Evolutionary conservation across 2,797 vertebrate genomes (phyloP).

Genomic region (Octomys mimax): DNA sequence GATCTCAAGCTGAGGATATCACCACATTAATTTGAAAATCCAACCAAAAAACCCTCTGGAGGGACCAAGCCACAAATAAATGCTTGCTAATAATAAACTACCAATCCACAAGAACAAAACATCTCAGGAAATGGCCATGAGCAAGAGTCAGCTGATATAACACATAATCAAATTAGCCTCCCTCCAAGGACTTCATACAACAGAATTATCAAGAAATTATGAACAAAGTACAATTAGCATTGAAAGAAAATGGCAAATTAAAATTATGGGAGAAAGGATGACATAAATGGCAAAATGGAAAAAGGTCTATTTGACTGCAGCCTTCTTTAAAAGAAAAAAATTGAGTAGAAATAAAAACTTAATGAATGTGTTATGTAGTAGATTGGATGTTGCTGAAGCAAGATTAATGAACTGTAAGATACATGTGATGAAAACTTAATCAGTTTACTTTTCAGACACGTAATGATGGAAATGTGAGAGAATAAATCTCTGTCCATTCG

Average conservation of each 20-base stretch:
- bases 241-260: neutral
- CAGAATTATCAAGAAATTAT: slow-evolving; percentile 28
- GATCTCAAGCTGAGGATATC: neutral
- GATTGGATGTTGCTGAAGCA: neutral
- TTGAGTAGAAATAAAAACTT: neutral
- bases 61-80: slow-evolving; percentile 12
- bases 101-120: neutral
- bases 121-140: slow-evolving; percentile 8
- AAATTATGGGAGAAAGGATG: neutral
- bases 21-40: neutral
- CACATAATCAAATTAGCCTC: slow-evolving; percentile 1
- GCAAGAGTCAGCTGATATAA: neutral
- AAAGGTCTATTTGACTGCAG: slow-evolving; percentile 15
- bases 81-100: slow-evolving; percentile 46
- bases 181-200: slow-evolving; percentile 31
- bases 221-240: slow-evolving; percentile 17
- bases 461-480: neutral
- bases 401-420: slow-evolving; percentile 43
- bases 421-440: neutral
- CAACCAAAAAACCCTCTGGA: slow-evolving; percentile 12
- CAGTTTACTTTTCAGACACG: slow-evolving; percentile 24
- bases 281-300: neutral
- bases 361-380: neutral
- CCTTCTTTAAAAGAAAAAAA: slow-evolving; percentile 39
- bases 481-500: neutral